Evolutionary conservation across 2,113 vertebrate species (phyloP).

Genomic region (Anarhynchus alexandrinus): DNA sequence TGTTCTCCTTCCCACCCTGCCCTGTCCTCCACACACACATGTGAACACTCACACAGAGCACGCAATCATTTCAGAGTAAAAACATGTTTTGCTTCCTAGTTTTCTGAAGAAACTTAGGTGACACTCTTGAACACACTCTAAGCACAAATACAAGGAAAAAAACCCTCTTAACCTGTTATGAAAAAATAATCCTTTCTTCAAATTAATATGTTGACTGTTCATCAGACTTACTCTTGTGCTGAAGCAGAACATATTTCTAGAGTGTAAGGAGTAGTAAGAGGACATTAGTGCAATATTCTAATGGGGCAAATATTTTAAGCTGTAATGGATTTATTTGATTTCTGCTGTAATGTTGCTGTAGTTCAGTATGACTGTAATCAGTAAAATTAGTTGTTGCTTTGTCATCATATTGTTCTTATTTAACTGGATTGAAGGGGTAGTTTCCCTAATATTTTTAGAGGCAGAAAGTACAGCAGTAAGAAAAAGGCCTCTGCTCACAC

Average conservation of each 20-base stretch:
- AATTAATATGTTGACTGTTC: not conserved
- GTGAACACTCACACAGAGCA: rapidly evolving
- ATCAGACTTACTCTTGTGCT: not conserved
- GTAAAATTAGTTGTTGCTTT: not conserved
- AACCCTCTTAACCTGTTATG: not conserved
- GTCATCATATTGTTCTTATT: not conserved
- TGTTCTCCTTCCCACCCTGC: not conserved
- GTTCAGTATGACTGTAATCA: not conserved
- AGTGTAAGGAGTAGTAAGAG: not conserved
- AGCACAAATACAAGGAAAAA: not conserved
- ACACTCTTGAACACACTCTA: not conserved
- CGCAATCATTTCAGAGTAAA: not conserved
- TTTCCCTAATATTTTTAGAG: not conserved
- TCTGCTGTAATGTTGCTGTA: not conserved
- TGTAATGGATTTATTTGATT: not conserved
- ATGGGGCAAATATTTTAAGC: not conserved
- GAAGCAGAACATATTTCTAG: not conserved
- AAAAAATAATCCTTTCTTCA: not conserved
- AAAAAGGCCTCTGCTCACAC: not conserved
- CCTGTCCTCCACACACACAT: not conserved
- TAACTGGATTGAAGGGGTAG: not conserved
- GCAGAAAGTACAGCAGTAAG: not conserved
- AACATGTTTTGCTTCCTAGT: not conserved
- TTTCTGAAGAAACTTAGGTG: not conserved
- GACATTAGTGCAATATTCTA: not conserved